phyloP scores from a whole-genome alignment of 2,113 vertebrate genomes.

The Ptyas mucosa region DNA sequence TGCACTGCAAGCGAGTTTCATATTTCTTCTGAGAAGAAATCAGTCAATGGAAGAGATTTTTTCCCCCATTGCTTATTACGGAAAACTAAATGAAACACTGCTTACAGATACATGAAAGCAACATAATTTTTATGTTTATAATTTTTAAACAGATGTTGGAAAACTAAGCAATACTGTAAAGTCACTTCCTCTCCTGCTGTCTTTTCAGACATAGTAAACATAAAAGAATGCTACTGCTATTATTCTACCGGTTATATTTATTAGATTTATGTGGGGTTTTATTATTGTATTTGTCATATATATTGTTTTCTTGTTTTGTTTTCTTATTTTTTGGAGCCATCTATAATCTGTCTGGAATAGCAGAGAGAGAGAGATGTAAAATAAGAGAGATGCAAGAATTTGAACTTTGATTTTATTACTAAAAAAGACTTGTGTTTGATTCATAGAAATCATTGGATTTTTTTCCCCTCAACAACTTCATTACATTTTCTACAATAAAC shows the following conservation, averaged over 20 bases:
- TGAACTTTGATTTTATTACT: neutral
- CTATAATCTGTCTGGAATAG: neutral
- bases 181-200: neutral
- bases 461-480: neutral
- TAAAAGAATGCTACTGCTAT: neutral
- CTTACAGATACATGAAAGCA: neutral
- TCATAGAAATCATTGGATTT: neutral
- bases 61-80: neutral
- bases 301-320: neutral
- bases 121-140: neutral
- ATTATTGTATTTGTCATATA: neutral
- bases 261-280: neutral
- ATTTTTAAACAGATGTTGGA: neutral
- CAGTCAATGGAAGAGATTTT: neutral
- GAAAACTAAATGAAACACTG: neutral
- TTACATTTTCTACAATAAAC: neutral
- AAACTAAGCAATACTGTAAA: neutral
- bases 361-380: neutral
- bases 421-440: neutral
- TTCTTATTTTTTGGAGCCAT: neutral
- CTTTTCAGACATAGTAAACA: neutral
- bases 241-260: neutral
- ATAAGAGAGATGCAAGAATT: neutral
- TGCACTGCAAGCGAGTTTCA: neutral
- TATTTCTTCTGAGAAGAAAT: neutral